Conservation (phyloP, 2,797 vertebrate species). For the Melanotaenia nigrans region DNA sequence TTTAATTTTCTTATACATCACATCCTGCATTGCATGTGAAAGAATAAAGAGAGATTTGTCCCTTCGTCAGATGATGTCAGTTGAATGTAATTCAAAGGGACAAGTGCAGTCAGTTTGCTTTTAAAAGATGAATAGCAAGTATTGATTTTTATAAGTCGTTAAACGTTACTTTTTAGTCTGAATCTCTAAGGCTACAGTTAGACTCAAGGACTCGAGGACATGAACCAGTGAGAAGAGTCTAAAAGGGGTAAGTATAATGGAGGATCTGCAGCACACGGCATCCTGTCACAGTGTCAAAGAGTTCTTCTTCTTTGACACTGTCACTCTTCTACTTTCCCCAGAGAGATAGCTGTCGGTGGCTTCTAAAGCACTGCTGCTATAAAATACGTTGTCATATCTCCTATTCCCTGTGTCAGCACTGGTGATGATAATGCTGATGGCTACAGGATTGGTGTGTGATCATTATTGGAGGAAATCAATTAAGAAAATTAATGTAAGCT, state of each 20-base stretch:
- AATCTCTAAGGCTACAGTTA: constrained; percentile 59
- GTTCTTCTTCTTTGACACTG: constrained; percentile 36
- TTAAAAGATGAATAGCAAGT: constrained; percentile 75
- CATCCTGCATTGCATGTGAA: constrained; percentile 22
- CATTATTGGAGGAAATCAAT: constrained; percentile 87
- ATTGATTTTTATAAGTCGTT: constrained; percentile 79
- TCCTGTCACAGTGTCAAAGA: constrained; percentile 68
- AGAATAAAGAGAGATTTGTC: constrained; percentile 37
- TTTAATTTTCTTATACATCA: neutral
- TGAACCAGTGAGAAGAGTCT: constrained; percentile 51
- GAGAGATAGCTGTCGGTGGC: constrained; percentile 59
- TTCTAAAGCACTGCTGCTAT: constrained; percentile 65
- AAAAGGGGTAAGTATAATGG: constrained; percentile 58
- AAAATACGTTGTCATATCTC: constrained; percentile 84
- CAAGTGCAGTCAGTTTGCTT: constrained; percentile 71
- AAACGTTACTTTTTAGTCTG: constrained; percentile 63
- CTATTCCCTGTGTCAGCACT: constrained; percentile 75
- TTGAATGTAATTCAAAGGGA: constrained; percentile 69
- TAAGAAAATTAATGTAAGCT: constrained; percentile 89
- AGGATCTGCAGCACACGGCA: constrained; percentile 58
- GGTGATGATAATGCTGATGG: constrained; percentile 76
- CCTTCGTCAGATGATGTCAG: constrained; percentile 52
- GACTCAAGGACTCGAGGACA: constrained; percentile 72
- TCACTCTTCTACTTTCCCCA: constrained; percentile 47
- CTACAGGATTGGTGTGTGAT: constrained; percentile 64